Conservation (phyloP, 2,888 invertebrate species). For the Lochmaea crataegi region DNA sequence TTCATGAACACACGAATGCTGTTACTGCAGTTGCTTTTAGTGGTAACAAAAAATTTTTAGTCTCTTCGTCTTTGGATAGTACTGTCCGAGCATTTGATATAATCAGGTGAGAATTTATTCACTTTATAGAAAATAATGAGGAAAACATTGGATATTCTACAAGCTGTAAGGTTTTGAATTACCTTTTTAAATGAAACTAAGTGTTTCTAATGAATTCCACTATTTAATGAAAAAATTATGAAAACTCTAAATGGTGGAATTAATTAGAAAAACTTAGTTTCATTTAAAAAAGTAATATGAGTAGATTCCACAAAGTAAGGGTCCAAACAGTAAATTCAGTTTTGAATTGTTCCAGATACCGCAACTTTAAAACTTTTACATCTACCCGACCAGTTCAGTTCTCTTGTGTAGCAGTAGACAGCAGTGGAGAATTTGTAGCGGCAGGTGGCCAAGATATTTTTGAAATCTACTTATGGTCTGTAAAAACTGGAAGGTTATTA, state of each 20-base stretch:
- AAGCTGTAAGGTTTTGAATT: too few relatives aligned
- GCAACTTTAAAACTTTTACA: conserved; percentile 96
- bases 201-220: too few relatives aligned
- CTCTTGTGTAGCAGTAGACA: conserved; percentile 88
- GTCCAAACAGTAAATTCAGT: too few relatives aligned
- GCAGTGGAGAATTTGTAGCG: conserved; percentile 91
- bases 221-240: too few relatives aligned
- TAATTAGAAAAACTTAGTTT: too few relatives aligned
- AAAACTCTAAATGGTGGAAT: too few relatives aligned
- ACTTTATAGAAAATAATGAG: background rate
- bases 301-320: too few relatives aligned
- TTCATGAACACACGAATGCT: conserved; percentile 88
- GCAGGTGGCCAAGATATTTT: conserved; percentile 96
- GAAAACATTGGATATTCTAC: too few relatives aligned
- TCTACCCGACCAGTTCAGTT: conserved; percentile 94
- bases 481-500: conserved; percentile 90
- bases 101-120: conserved; percentile 71
- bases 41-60: conserved; percentile 89
- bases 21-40: conserved; percentile 90
- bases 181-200: too few relatives aligned
- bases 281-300: too few relatives aligned
- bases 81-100: conserved; percentile 96
- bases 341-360: conserved; percentile 76
- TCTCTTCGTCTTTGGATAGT: conserved; percentile 96
- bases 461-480: conserved; percentile 95